Conservation (phyloP, 2,113 vertebrate genomes). For the Centrocercus urophasianus region DNA sequence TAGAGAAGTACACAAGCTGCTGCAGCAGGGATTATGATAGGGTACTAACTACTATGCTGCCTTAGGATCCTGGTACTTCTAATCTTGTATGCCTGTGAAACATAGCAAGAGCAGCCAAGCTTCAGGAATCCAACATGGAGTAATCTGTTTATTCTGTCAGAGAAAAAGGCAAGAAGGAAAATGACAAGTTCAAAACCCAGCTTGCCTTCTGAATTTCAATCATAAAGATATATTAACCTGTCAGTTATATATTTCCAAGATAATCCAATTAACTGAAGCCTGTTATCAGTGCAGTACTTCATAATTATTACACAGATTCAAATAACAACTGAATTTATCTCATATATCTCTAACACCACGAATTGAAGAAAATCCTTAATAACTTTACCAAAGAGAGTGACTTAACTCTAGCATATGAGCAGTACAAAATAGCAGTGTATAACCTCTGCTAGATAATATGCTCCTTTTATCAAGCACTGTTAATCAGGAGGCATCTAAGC, state of each 20-base stretch:
- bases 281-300: not conserved
- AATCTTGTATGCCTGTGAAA: not conserved
- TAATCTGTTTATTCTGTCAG: not conserved
- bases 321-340: not conserved
- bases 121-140: not conserved
- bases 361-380: not conserved
- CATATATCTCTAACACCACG: not conserved
- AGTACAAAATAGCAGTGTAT: not conserved
- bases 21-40: not conserved
- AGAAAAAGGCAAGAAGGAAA: not conserved
- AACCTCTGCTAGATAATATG: not conserved
- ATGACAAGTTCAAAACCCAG: not conserved
- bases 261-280: not conserved
- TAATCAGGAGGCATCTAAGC: not conserved
- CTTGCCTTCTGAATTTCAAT: not conserved
- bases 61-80: not conserved
- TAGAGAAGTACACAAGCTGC: not conserved
- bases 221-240: not conserved
- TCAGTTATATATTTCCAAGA: not conserved
- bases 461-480: not conserved
- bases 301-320: not conserved
- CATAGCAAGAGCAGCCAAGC: not conserved
- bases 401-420: not conserved
- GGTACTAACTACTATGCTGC: not conserved
- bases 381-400: not conserved